Conservation (phyloP, 2,888 invertebrate species). For the Scaptomyza polygonia region DNA sequence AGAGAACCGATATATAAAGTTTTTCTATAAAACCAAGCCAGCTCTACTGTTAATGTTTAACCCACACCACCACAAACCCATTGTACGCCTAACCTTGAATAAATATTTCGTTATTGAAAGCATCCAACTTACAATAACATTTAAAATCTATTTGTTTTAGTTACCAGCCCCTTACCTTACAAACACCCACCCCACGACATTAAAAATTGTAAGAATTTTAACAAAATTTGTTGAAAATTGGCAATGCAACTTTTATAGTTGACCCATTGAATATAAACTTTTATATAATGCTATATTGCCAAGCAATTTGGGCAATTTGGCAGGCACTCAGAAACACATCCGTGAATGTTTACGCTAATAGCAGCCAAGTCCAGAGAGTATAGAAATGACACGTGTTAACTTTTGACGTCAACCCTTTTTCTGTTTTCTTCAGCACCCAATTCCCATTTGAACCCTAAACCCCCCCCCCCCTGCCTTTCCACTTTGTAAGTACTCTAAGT, state of each 20-base stretch:
- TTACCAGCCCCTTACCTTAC: background rate
- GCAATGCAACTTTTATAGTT: slow-evolving; percentile 49
- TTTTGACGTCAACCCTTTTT: slow-evolving; percentile 24
- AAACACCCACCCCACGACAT: too few species aligned
- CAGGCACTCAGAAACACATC: slow-evolving; percentile 67
- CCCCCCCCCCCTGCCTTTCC: background rate
- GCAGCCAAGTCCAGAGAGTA: slow-evolving; percentile 52
- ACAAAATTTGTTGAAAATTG: slow-evolving; percentile 47
- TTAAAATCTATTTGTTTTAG: slow-evolving; percentile 29
- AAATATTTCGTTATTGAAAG: slow-evolving; percentile 13
- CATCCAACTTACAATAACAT: slow-evolving; percentile 14
- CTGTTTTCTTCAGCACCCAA: background rate
- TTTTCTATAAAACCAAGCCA: too few species aligned
- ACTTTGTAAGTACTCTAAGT: background rate
- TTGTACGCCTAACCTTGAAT: slow-evolving; percentile 25
- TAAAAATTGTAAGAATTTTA: slow-evolving; percentile 13
- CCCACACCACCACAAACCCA: slow-evolving; percentile 10
- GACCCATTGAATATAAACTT: slow-evolving; percentile 43
- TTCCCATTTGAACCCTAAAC: background rate
- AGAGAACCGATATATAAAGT: too few species aligned
- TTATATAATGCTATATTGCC: slow-evolving; percentile 15
- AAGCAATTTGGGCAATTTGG: slow-evolving; percentile 52
- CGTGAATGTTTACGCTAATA: slow-evolving; percentile 68
- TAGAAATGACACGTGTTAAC: slow-evolving; percentile 56
- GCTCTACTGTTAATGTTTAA: background rate